Evolutionary conservation across 2,797 vertebrate species (phyloP), one percentile per base, ranked within the genome.

Genomic region (Decapterus maruadsi): DNA sequence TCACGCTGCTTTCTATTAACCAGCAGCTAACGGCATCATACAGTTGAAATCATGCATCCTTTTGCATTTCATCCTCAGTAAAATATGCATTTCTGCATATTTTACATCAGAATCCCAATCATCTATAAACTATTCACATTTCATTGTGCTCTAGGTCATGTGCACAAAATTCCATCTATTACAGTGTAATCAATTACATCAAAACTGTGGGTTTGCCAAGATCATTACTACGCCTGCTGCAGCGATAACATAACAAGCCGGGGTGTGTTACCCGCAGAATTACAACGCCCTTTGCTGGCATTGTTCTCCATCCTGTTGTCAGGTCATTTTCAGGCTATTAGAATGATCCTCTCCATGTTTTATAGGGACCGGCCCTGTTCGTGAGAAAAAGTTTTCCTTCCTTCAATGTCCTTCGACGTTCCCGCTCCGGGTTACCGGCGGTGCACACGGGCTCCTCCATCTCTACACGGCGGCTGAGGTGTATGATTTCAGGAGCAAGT

Each of bases 401-500:
- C 29, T 20, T 48, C 20, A 51, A 62, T 53, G 58, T 48, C 50
- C 43, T 58, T 73, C 56, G 51, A 11, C 50, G 55, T 60, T 54
- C 55, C 63, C 58, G 34, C 26, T 26, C 26, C n/a, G 38, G 55
- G 61, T 75, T 55, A 64, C 16, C 29, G 73, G 1, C 29, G 73
- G 1, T 38, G 31, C 65, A 63, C 38, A 58, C 22, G n/a, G 20
- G 48, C 65, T 31, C 45, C 62, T 75, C 60, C 55, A 76, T 67
- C 75, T 72, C 48, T 26, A 60, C 6, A 42, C 42, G 17, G 62
- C 42, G 17, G 62, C 54, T 7, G 17, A 75, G 64, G 80, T 55
- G 13, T 61, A 74, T 40, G 26, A 77, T 65, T 79, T 83, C 59
- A 80, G 46, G 54, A 66, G 60, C 62, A 60, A 60, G 11, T 68